These are phyloP conservation scores for Anguilla rostrata DNA, from an alignment of 2,113 vertebrate genomes.

Conservation along the genomic window DNA sequence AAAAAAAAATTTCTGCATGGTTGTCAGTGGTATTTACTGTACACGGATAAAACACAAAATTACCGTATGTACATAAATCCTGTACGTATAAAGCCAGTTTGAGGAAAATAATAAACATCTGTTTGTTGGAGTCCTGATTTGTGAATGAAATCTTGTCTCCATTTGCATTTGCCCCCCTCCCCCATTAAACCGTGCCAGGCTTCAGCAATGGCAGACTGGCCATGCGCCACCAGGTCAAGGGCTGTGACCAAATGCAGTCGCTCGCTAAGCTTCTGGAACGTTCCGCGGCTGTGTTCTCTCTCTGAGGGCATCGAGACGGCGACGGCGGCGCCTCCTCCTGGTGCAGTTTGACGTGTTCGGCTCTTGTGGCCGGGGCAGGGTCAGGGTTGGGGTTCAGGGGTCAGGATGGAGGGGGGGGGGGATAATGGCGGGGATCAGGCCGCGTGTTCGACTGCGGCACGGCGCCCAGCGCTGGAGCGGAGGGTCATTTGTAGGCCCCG, in stretches of 20 bases:
- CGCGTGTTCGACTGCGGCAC: too few species aligned
- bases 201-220: too few species aligned
- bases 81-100: conserved; percentile 21
- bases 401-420: background rate
- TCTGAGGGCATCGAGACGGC: background rate
- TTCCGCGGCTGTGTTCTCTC: background rate
- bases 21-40: conserved; percentile 43
- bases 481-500: background rate
- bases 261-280: background rate
- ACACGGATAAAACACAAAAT: conserved; percentile 50
- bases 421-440: background rate
- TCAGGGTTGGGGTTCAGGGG: too few species aligned
- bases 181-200: too few species aligned
- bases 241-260: background rate
- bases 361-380: background rate
- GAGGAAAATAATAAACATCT: background rate
- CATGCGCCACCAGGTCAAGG: too few species aligned
- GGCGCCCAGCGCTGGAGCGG: too few species aligned
- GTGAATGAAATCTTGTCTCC: background rate
- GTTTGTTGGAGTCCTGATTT: background rate
- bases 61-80: conserved; percentile 44
- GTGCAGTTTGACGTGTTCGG: too few species aligned
- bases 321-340: background rate
- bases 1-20: conserved; percentile 31
- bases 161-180: too few species aligned